Conservation (phyloP, 2,888 invertebrate species). For the Plagiodera versicolora region DNA sequence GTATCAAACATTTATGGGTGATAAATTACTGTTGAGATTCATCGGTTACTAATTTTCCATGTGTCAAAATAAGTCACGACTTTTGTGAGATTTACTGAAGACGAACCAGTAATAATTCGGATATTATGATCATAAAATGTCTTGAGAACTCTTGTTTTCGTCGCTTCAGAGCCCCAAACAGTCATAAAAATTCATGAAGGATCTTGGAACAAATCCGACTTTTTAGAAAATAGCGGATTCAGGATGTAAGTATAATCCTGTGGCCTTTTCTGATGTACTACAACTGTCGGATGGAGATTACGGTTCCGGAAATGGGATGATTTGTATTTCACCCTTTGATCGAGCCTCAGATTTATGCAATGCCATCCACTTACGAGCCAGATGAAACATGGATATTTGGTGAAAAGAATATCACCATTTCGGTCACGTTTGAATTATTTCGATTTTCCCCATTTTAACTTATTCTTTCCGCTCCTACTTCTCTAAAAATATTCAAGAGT, state of each 20-base stretch:
- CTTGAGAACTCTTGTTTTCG: not conserved
- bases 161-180: not conserved
- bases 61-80: not conserved
- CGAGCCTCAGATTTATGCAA: not conserved
- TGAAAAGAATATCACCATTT: not conserved
- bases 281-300: not conserved
- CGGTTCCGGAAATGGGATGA: not conserved
- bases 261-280: not conserved
- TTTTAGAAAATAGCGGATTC: not conserved
- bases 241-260: not conserved
- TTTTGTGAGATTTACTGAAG: not conserved
- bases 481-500: too few species aligned
- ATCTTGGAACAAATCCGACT: not conserved
- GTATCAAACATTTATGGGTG: too few species aligned
- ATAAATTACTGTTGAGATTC: too few species aligned
- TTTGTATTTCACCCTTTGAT: not conserved
- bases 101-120: not conserved
- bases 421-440: too few species aligned
- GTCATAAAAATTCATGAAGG: conserved; percentile 24
- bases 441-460: too few species aligned
- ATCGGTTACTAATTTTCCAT: too few species aligned
- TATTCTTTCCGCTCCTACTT: too few species aligned
- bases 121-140: not conserved
- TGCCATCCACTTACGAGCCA: not conserved
- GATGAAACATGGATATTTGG: not conserved